These are phyloP conservation scores for Nasonia vitripennis DNA, from an alignment of 1,140 invertebrate genomes.

Conservation along the genomic window DNA sequence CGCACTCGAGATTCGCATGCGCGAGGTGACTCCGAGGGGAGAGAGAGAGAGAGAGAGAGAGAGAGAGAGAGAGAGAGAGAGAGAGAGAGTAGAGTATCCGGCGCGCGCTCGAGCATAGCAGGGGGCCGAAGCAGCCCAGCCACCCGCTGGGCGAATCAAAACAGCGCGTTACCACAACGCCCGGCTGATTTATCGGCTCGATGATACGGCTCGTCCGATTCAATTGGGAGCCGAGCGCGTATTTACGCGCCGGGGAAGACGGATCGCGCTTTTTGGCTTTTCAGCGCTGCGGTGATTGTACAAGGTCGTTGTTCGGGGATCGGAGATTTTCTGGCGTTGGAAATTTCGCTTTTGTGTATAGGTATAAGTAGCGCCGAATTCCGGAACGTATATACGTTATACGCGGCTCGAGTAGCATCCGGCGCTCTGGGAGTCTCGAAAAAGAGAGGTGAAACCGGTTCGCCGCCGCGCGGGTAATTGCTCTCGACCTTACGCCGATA, in stretches of 20 bases:
- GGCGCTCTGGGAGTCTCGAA: conserved; percentile 6
- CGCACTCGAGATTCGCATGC: conserved; percentile 12
- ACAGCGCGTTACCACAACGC: conserved; percentile 59
- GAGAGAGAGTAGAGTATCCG: conserved; percentile 32
- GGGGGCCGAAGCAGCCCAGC: conserved; percentile 57
- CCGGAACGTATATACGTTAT: background rate
- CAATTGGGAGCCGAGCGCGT: conserved; percentile 24
- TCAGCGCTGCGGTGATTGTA: too few relatives aligned
- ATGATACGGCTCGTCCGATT: conserved; percentile 58
- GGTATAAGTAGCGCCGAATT: conserved; percentile 3
- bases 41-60: too few relatives aligned
- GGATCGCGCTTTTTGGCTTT: background rate
- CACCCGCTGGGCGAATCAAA: conserved; percentile 69
- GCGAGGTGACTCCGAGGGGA: background rate
- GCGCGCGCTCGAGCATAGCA: conserved; percentile 45
- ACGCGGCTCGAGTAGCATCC: background rate
- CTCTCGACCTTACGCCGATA: conserved; percentile 53
- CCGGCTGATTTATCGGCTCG: conserved; percentile 63
- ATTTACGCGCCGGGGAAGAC: background rate
- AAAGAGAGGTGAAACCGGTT: conserved; percentile 50
- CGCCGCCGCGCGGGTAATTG: conserved; percentile 44
- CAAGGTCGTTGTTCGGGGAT: too few relatives aligned
- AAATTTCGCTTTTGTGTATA: background rate
- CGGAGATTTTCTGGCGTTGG: too few relatives aligned
- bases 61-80: background rate